Evolutionary conservation across 2,888 invertebrate genomes (phyloP).

Genomic region (Sminthurinus aureus): DNA sequence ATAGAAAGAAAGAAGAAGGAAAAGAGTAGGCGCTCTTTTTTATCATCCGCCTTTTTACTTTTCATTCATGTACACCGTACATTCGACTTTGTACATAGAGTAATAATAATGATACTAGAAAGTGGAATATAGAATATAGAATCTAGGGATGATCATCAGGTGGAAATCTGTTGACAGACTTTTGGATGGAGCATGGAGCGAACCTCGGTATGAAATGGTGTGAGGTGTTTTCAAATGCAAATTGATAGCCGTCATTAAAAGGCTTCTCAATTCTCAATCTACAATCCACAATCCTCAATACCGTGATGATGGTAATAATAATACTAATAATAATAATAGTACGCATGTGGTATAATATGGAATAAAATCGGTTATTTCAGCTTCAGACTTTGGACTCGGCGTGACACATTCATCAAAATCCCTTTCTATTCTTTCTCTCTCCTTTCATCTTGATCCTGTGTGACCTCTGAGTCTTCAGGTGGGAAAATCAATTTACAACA

Average conservation of each 20-base stretch:
- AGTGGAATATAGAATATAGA: slow-evolving; percentile 24
- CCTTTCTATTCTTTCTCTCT: neutral
- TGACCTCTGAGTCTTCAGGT: slow-evolving; percentile 26
- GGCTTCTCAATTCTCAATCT: slow-evolving; percentile 6
- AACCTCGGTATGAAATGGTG: slow-evolving; percentile 26
- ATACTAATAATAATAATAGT: neutral
- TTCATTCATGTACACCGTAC: no score
- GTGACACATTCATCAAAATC: slow-evolving; percentile 35
- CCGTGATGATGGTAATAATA: no score
- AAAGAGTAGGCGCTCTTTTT: neutral
- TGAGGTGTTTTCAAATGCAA: slow-evolving; percentile 35
- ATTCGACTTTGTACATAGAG: no score
- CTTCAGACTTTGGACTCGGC: neutral
- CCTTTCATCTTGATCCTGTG: neutral
- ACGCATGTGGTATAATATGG: neutral
- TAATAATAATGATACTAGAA: no score
- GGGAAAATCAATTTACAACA: slow-evolving; percentile 29
- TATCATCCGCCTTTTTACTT: neutral
- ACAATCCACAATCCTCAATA: neutral
- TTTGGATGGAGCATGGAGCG: slow-evolving; percentile 19
- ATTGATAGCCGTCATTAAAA: slow-evolving; percentile 18
- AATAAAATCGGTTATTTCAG: slow-evolving; percentile 14
- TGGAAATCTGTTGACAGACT: slow-evolving; percentile 38
- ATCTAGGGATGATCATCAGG: slow-evolving; percentile 24
- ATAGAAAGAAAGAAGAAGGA: neutral